Evolutionary conservation across 1,140 invertebrate genomes (phyloP).

Genomic region (Chironomus tepperi): DNA sequence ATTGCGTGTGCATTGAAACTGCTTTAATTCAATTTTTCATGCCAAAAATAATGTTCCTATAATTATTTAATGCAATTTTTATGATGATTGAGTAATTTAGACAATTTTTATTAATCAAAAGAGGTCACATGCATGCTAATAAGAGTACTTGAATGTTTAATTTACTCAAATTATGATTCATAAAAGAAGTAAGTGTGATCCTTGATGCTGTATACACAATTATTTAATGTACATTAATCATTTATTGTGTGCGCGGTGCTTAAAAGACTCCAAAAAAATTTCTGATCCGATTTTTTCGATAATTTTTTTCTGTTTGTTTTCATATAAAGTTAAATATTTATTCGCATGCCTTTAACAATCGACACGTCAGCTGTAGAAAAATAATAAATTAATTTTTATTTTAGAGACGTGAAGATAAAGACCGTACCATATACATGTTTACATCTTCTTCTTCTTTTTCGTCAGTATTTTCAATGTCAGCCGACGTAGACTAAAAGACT

Average conservation of each 20-base stretch:
- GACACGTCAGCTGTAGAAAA: not conserved
- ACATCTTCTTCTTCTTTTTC: no score
- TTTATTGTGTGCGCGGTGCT: not conserved
- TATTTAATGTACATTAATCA: not conserved
- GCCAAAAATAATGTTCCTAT: not conserved
- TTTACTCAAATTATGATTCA: not conserved
- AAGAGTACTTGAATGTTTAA: slow-evolving; percentile 3
- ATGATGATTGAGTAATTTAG: not conserved
- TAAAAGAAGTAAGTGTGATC: not conserved
- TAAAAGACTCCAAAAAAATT: no score
- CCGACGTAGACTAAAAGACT: not conserved
- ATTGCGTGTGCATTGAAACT: no score
- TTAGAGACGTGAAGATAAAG: not conserved
- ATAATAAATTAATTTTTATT: not conserved
- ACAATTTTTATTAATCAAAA: not conserved
- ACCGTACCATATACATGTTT: not conserved
- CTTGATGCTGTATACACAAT: not conserved
- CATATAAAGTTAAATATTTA: no score
- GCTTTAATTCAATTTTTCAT: no score
- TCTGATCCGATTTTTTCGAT: no score
- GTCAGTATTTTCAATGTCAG: not conserved
- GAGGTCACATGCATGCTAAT: not conserved
- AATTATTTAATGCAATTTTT: not conserved
- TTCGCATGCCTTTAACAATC: no score
- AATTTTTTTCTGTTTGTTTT: not conserved